Evolutionary conservation across 1,140 invertebrate genomes (phyloP), one percentile per base, ranked within the genome.

Genomic region (Eubasilissa regina): DNA sequence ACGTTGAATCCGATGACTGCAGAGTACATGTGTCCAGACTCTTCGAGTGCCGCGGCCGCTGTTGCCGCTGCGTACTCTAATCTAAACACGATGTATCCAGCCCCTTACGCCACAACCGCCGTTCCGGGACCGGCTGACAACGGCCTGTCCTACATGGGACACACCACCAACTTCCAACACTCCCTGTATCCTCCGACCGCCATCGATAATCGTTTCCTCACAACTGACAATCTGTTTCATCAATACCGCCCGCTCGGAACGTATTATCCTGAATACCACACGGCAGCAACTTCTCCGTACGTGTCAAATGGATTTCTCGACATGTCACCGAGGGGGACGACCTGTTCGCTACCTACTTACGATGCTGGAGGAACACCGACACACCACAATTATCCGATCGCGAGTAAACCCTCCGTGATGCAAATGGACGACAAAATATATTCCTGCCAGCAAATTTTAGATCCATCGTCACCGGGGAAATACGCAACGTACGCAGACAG

Each of bases 201-300:
- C 4, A 87, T 94, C 83, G 94, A 95, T 84, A 94, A 95, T 84
- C 91, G 94, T 84, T 95, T 94, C 84, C 86, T 95, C 15, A 90
- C 93, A 10, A 93, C 95, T 8, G 95, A 97, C 83, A 96, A 96
- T 84, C 90, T 97, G 76, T 96, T 97, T 87, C 94, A 94, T 86
- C 95, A 97, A 85, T 96, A 96, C 87, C 92, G 95, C 53, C 88
- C 91, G n/a, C 85, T 91, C 58, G 94, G 95, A 0, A 85, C 94
- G 1, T 95, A 95, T 84, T 96, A 95, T 82, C 83, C 92, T 93
- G 93, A 95, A 19, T 96, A 96, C 84, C 94, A 94, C 80, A 85
- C 90, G 55, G 83, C 90, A 0, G 85, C 91, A 0, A 85, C 90
- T 0, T 90, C 91, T 66, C 90, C 92, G 9, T 94, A 94, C 83